Conservation (phyloP, 2,888 invertebrate genomes). For the Pardosa pseudoannulata region DNA sequence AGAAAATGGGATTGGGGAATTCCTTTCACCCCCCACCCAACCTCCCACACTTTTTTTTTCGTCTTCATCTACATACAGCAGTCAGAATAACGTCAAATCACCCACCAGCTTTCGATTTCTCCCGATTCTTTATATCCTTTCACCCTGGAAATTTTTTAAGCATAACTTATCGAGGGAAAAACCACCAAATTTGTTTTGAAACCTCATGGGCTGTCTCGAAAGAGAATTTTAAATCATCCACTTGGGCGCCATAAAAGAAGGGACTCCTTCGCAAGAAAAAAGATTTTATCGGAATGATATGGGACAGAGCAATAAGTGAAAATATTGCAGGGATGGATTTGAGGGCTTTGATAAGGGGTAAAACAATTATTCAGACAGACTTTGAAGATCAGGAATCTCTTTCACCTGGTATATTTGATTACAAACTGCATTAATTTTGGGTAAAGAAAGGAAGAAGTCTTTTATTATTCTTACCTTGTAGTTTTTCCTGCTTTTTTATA, state of each 20-base stretch:
- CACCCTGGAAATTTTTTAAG: conserved; percentile 27
- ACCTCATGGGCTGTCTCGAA: conserved; percentile 6
- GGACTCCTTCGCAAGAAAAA: background rate
- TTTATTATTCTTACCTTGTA: too few relatives aligned
- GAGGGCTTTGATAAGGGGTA: too few relatives aligned
- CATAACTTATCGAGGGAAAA: conserved; percentile 57
- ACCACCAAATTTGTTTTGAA: conserved; percentile 60
- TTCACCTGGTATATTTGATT: too few relatives aligned
- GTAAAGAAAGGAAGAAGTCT: too few relatives aligned
- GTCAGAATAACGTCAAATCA: conserved; percentile 36
- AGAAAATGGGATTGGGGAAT: conserved; percentile 54
- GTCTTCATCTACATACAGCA: conserved; percentile 55
- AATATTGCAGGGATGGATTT: too few relatives aligned
- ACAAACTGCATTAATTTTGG: too few relatives aligned
- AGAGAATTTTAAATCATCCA: conserved; percentile 34
- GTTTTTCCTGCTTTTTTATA: too few relatives aligned
- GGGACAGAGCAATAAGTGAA: too few relatives aligned
- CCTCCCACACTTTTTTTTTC: conserved; percentile 8
- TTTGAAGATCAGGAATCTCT: too few relatives aligned
- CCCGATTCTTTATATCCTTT: conserved; percentile 20
- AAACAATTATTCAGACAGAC: too few relatives aligned
- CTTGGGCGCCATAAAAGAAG: conserved; percentile 41
- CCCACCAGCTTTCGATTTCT: conserved; percentile 42
- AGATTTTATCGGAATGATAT: too few relatives aligned
- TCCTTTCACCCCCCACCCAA: background rate